A percentile compares a stretch with the other conserved stretches of the same genome.
Conservation (phyloP, 2,888 invertebrate species). For the Neoitamus cyanurus region DNA sequence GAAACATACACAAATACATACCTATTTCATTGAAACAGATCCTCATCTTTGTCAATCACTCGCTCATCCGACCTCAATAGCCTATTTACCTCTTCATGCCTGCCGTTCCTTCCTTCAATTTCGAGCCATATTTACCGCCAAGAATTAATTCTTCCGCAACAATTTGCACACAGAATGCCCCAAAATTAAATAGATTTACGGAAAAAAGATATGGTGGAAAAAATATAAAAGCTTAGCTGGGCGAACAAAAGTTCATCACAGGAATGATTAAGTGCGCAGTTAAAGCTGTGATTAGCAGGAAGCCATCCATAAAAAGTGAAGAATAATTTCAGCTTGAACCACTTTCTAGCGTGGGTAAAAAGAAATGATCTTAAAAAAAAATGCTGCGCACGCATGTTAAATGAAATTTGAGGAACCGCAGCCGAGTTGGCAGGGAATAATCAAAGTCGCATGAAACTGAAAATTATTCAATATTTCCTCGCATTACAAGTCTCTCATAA, state of each 20-base stretch:
- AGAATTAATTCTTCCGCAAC: background rate
- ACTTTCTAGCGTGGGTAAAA: slow-evolving; percentile 41
- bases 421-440: background rate
- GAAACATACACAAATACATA: too few species aligned
- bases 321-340: slow-evolving; percentile 31
- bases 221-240: background rate
- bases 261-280: slow-evolving; percentile 24
- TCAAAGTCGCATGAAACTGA: slow-evolving; percentile 8
- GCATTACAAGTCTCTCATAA: background rate
- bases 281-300: slow-evolving; percentile 41
- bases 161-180: slow-evolving; percentile 7
- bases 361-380: background rate
- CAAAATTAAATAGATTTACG: background rate
- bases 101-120: background rate
- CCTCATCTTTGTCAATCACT: background rate
- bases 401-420: background rate
- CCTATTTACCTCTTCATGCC: background rate
- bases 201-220: background rate
- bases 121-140: background rate
- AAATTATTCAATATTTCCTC: slow-evolving; percentile 27
- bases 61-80: background rate
- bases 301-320: slow-evolving; percentile 51
- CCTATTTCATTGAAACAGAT: background rate
- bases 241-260: slow-evolving; percentile 3
- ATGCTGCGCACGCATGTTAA: slow-evolving; percentile 20